Base-by-base conservation (phyloP, 23 tunicate genomes). In the Oikopleura albicans region DNA sequence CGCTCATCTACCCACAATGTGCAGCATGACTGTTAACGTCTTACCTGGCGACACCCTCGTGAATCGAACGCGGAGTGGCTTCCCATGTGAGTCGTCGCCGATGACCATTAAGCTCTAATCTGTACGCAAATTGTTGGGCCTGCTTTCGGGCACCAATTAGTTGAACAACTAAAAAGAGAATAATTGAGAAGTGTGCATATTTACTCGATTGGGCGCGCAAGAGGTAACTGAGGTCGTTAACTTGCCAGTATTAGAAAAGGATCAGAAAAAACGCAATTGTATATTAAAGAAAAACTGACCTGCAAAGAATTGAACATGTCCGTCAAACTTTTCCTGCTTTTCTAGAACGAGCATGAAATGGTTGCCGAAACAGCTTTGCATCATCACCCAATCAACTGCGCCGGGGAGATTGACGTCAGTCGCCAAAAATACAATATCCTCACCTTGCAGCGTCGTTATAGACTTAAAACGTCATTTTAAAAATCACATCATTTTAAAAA, bases 341-440 rank as follows among this genome's bases (percentile, higher is more conserved):
- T 92, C 97, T 0, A 92, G 85, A 28, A 92, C 97, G 84, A 92
- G 87, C 97, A 92, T 92, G 66, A 92, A 92, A 84, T 92, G 94
- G 84, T 92, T 92, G 1, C 93, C 93, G 40, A 89, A 92, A 84
- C 97, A 92, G 4, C 90, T 87, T 66, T 92, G 97, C 97, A 92
- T 92, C 97, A 92, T 92, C 88, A 92, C 97, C 97, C 97, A 92
- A 40, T 92, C 97, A 38, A 92, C 97, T 1, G 97, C 97, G 2
- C 97, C 97, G 4, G 97, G 97, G 56, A 92, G 79, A 38, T 92
- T 92, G 12, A 92, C 89, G 41, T 92, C 97, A 40, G 97, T 92
- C 1, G 97, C 97, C 37, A 92, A 87, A 83, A 92, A 92, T 39
- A 92, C 97, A 75, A 92, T 92, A 66, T 92, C 97, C 83, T 92